Percentiles rank a stretch among this genome's conserved stretches.
These are phyloP conservation scores for Lagodon rhomboides DNA, from an alignment of 2,797 vertebrate genomes.

Conservation along the genomic window DNA sequence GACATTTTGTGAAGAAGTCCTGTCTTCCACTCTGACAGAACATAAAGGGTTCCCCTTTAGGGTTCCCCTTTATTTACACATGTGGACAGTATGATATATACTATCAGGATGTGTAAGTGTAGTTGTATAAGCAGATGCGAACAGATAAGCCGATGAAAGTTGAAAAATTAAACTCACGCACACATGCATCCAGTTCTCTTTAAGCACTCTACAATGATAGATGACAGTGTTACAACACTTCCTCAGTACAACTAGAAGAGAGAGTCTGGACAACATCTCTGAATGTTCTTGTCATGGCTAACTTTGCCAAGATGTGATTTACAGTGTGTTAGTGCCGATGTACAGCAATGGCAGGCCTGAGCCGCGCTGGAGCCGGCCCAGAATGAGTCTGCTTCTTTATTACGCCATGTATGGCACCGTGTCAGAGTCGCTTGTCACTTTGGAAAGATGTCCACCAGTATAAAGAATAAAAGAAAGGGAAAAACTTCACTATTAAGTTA, in stretches of 20 bases:
- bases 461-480: background rate
- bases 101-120: slow-evolving; percentile 27
- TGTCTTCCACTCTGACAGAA: background rate
- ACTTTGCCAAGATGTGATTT: slow-evolving; percentile 65
- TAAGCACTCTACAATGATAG: slow-evolving; percentile 56
- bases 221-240: slow-evolving; percentile 62
- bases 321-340: slow-evolving; percentile 42
- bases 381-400: background rate
- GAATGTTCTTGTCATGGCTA: slow-evolving; percentile 61
- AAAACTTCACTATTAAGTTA: background rate
- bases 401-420: background rate
- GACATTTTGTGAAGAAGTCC: slow-evolving; percentile 6
- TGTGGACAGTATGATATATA: slow-evolving; percentile 18
- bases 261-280: slow-evolving; percentile 67
- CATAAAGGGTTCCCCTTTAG: no score
- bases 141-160: slow-evolving; percentile 35
- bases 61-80: no score
- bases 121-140: slow-evolving; percentile 32
- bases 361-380: slow-evolving; percentile 14
- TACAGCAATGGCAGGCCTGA: slow-evolving; percentile 35
- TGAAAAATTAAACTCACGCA: slow-evolving; percentile 2
- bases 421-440: background rate
- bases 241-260: slow-evolving; percentile 46
- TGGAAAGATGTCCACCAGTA: background rate
- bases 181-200: slow-evolving; percentile 28